A percentile compares a stretch with the other conserved stretches of the same genome.
phyloP scores from a whole-genome alignment of 2,888 invertebrate genomes.

The Kuschelorhynchus macadamiae region DNA sequence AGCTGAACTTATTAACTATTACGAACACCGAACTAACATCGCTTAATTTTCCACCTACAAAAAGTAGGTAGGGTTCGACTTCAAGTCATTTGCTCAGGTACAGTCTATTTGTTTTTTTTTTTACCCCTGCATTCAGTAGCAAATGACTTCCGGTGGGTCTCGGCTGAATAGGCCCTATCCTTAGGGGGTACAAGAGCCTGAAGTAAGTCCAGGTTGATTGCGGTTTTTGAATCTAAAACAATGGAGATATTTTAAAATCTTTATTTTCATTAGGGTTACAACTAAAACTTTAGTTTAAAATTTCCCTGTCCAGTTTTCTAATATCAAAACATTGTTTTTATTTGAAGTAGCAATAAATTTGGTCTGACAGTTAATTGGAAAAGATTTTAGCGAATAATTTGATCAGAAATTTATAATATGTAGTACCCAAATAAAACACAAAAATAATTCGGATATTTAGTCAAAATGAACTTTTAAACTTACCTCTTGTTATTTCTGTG shows the following conservation, averaged over 20 bases:
- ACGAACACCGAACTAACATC: conserved; percentile 31
- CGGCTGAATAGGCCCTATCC: neutral
- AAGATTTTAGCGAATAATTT: neutral
- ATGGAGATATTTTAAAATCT: conserved; percentile 12
- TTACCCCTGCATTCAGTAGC: conserved; percentile 29
- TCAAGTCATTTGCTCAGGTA: conserved; percentile 28
- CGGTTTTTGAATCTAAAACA: conserved; percentile 8
- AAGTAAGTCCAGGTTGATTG: conserved; percentile 19
- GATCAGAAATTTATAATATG: conserved; percentile 4
- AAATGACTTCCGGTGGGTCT: conserved; percentile 13
- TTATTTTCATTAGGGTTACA: neutral
- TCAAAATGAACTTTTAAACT: conserved; percentile 9
- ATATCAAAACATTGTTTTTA: neutral
- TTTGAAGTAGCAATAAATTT: too few species aligned
- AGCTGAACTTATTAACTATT: conserved; percentile 20
- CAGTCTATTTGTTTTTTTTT: conserved; percentile 12
- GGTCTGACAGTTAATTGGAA: too few species aligned
- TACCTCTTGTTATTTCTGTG: conserved; percentile 15
- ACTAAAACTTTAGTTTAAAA: neutral
- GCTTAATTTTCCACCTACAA: conserved; percentile 28
- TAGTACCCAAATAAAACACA: conserved; percentile 13
- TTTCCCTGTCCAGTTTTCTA: neutral
- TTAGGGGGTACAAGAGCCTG: conserved; percentile 37
- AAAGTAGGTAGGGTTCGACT: conserved; percentile 33
- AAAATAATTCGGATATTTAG: neutral